These are phyloP conservation scores for Ascidia mentula DNA, from an alignment of 23 tunicate species.

Conservation along the genomic window DNA sequence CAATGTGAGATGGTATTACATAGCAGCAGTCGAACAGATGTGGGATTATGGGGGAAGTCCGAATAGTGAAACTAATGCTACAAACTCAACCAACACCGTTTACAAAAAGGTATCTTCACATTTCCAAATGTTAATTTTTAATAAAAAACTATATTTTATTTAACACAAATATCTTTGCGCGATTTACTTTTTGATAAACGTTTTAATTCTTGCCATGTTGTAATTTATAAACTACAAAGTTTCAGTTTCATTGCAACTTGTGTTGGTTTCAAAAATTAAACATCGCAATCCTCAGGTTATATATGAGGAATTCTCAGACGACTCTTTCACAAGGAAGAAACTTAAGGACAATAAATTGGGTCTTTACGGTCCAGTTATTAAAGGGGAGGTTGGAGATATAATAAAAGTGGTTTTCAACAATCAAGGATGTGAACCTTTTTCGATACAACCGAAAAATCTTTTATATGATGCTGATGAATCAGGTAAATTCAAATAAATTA, in stretches of 20 bases:
- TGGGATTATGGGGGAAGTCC: neutral
- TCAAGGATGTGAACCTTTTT: slow-evolving; percentile 30
- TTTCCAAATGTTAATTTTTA: neutral
- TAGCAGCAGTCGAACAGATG: slow-evolving; percentile 18
- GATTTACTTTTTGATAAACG: neutral
- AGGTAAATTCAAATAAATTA: neutral
- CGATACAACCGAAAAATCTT: slow-evolving; percentile 20
- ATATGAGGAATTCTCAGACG: slow-evolving; percentile 22
- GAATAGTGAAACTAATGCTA: neutral
- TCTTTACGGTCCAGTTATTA: slow-evolving; percentile 21
- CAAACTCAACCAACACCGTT: neutral
- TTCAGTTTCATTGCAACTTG: neutral
- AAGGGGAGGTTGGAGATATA: slow-evolving; percentile 25
- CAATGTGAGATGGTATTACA: slow-evolving; percentile 21
- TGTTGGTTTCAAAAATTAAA: neutral
- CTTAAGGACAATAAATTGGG: neutral
- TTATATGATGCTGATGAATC: neutral
- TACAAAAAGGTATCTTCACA: slow-evolving; percentile 9
- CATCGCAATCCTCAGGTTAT: neutral
- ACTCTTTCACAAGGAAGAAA: slow-evolving; percentile 6
- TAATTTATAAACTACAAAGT: neutral
- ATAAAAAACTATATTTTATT: neutral
- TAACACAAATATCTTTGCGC: neutral
- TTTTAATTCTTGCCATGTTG: neutral
- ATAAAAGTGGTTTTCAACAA: slow-evolving; percentile 27